Base-by-base conservation (phyloP, 2,888 invertebrate species). In the Junonia oenone region DNA sequence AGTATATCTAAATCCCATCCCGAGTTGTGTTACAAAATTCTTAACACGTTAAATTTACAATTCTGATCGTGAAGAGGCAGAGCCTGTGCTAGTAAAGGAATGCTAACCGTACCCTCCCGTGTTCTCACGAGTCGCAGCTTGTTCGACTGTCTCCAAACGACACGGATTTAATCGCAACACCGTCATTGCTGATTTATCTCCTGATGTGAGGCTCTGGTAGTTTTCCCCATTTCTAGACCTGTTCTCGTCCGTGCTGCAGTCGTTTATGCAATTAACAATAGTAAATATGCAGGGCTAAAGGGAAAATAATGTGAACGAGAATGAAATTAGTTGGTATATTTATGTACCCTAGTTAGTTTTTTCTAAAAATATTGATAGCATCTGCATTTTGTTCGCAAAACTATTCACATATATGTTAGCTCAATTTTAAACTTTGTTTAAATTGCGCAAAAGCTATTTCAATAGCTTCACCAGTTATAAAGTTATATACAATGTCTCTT, bases 141-240 rank as follows among this genome's bases (percentile, higher is more conserved):
- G 76, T 78, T 68, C 66, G 70, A 68, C 69, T 72, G 65, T 69
- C 69, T 68, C 67, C 68, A 72, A 74, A 73, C 76, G 76, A 80
- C 83, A 77, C 81, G 81, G 78, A 81, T 83, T 83, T 82, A 83
- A 82, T 82, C 83, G 79, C 73, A 71, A 69, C 73, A 75, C 73
- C 75, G 80, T 80, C 81, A 76, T 72, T 72, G 73, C 73, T 77
- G 81, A 85, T 84, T 84, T 84, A 84, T 82, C 73, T 76, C 52
- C 61, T 56, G 61, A 63, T 70, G 54, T 50, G 46, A 55, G 59
- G 48, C 52, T 52, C 51, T 40, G 55, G 51, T 51, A 58, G 60
- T 57, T 60, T 61, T 63, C 52, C n/a, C 60, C 52, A 55, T 63
- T 61, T 54, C 58, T 59, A 48, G 15, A 50, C 49, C 15, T 33